Percentiles rank a stretch among this genome's conserved stretches.
Conservation (phyloP, 2,797 vertebrate species). For the Gymnoscopelus braueri region DNA sequence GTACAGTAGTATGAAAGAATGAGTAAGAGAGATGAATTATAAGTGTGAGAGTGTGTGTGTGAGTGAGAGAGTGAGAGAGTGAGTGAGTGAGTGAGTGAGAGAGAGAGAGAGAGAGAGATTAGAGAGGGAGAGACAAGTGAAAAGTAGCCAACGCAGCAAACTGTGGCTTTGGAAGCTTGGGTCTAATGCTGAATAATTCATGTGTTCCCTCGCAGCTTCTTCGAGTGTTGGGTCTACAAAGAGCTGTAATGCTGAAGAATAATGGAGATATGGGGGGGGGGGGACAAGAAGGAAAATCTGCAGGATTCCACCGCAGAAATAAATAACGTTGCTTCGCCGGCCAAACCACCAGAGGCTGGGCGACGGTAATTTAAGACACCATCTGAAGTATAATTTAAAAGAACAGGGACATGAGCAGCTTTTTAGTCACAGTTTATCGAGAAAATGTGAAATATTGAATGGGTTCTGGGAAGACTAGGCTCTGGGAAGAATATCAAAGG, state of each 20-base stretch:
- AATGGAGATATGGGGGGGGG: not conserved
- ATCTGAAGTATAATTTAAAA: conserved; percentile 10
- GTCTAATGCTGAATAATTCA: conserved; percentile 75
- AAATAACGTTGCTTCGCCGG: conserved; percentile 30
- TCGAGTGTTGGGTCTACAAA: conserved; percentile 57
- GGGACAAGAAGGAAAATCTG: conserved; percentile 28
- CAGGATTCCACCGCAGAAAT: conserved; percentile 15
- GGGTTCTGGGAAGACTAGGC: not conserved
- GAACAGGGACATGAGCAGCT: conserved; percentile 18
- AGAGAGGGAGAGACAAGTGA: conserved; percentile 30
- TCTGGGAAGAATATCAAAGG: not conserved
- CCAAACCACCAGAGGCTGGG: conserved; percentile 18
- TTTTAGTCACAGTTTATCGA: not conserved
- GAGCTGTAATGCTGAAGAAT: conserved; percentile 55
- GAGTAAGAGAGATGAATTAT: conserved; percentile 26
- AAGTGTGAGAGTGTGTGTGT: not conserved
- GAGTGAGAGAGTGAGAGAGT: too few relatives aligned
- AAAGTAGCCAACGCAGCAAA: conserved; percentile 71
- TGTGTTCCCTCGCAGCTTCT: conserved; percentile 51
- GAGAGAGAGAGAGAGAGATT: not conserved
- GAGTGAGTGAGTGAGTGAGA: conserved; percentile 1
- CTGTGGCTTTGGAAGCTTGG: conserved; percentile 55
- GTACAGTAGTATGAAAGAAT: conserved; percentile 14
- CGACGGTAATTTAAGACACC: not conserved
- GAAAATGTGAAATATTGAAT: not conserved